These are phyloP conservation scores for Eulemur albifrons DNA, from an alignment of 2,797 vertebrate species.

Conservation along the genomic window DNA sequence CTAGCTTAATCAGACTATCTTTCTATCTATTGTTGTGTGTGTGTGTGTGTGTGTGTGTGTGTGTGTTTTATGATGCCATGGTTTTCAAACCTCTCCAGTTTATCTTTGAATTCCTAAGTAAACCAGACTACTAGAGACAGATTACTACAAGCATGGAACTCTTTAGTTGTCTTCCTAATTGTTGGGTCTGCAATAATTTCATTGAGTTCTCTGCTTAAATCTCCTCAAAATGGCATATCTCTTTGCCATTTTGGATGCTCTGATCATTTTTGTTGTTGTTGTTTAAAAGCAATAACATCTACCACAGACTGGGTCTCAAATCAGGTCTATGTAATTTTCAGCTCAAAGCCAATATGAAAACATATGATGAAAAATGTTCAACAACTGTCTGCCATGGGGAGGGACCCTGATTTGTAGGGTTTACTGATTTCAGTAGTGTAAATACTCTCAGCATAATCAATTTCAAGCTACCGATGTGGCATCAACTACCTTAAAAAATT, in stretches of 20 bases:
- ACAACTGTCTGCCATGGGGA: background rate
- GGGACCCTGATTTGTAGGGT: background rate
- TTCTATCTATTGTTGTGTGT: background rate
- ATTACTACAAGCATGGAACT: background rate
- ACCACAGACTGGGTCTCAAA: background rate
- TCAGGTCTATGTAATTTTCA: background rate
- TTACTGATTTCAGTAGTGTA: background rate
- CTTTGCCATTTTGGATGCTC: background rate
- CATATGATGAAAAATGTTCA: background rate
- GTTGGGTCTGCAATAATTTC: background rate
- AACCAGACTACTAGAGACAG: background rate
- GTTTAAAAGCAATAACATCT: background rate
- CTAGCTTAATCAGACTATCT: background rate
- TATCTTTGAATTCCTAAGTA: conserved; percentile 6
- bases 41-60: background rate
- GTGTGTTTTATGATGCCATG: background rate
- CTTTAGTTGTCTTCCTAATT: background rate
- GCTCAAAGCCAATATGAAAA: background rate
- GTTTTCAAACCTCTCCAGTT: background rate
- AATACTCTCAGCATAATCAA: background rate
- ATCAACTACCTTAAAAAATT: background rate
- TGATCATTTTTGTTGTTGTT: background rate
- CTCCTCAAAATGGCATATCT: background rate
- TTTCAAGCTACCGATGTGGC: background rate
- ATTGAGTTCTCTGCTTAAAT: background rate